Evolutionary conservation across 1,140 invertebrate species (phyloP), one percentile per base, ranked within the genome.

Genomic region (Eufriesea mexicana): DNA sequence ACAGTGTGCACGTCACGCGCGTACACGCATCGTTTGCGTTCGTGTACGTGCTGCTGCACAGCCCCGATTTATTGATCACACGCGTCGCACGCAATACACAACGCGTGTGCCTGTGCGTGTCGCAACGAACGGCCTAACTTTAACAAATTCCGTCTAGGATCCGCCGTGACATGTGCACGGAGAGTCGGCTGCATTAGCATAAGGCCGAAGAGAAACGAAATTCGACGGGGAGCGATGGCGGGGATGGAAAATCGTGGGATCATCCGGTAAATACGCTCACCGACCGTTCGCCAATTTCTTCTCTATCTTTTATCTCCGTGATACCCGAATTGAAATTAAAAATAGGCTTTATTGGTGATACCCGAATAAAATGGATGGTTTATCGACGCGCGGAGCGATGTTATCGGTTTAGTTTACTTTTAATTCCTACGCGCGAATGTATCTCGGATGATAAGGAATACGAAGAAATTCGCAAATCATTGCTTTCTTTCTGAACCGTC

Each of bases 61-160:
- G 86, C 84, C 89, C 35, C 91, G 92, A 93, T 93, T 94, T 94
- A 94, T 94, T 93, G 93, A 94, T 94, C 92, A 92, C 92, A 91
- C 90, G 91, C 91, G 90, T 91, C 90, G 90, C 88, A 92, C 91
- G 91, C 92, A 92, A 87, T 91, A 90, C 84, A 87, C 23, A n/a
- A 47, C 25, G 91, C 86, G 90, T 89, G 86, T 91, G 72, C 70
- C 28, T 90, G 35, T 35, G 90, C 86, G 85, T 90, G 85, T 73
- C 84, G 73, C 64, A 86, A 86, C 78, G 61, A 84, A 83, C 75
- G 64, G 57, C 45, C 28, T 62, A 45, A 67, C 51, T 85, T 85
- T 76, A 85, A 82, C 72, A 85, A 89, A 80, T 88, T 87, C 68
- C 35, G 54, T 86, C 67, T 73, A 84, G 42, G 55, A 86, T 80